Percentiles rank a stretch among this genome's conserved stretches.
These are phyloP conservation scores for Epizoanthus ramosus DNA, from an alignment of 92 coral and sea anemone genomes.

Conservation along the genomic window DNA sequence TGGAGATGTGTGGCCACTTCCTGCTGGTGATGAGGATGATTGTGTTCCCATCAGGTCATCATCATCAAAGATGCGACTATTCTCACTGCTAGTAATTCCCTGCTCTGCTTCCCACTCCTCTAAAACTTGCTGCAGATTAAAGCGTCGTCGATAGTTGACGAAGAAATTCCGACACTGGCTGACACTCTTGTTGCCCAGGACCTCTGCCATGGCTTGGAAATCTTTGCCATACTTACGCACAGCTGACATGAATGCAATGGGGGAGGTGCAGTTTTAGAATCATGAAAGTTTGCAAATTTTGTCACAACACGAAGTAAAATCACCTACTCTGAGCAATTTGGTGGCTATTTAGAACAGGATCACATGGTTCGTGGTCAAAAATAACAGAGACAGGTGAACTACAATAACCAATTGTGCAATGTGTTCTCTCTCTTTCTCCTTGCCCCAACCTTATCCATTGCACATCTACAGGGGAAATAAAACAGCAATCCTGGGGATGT, in stretches of 20 bases:
- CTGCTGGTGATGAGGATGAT: slow-evolving; percentile 76
- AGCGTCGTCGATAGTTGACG: slow-evolving; percentile 95
- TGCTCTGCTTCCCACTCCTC: slow-evolving; percentile 98
- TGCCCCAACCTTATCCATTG: no score
- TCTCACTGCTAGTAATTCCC: slow-evolving; percentile 96
- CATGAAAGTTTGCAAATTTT: slow-evolving; percentile 1
- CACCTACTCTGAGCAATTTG: not conserved
- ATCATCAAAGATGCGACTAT: slow-evolving; percentile 58
- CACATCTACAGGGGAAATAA: not conserved
- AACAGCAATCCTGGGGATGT: not conserved
- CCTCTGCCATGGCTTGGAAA: slow-evolving; percentile 99
- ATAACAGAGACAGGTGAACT: no score
- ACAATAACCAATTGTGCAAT: no score
- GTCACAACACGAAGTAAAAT: slow-evolving; percentile 7
- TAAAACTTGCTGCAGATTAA: slow-evolving; percentile 87
- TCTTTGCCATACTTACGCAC: slow-evolving; percentile 98
- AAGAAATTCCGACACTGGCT: slow-evolving; percentile 98
- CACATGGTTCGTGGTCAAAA: slow-evolving; percentile 31
- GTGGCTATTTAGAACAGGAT: slow-evolving; percentile 31
- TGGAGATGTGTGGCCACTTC: slow-evolving; percentile 78
- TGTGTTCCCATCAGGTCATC: slow-evolving; percentile 75
- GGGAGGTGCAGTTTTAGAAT: slow-evolving; percentile 26
- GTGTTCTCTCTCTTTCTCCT: no score
- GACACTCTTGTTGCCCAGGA: slow-evolving; percentile 92
- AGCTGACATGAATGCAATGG: slow-evolving; percentile 63